Evolutionary conservation across 2,888 invertebrate genomes (phyloP).

Genomic region (Diloba caeruleocephala): DNA sequence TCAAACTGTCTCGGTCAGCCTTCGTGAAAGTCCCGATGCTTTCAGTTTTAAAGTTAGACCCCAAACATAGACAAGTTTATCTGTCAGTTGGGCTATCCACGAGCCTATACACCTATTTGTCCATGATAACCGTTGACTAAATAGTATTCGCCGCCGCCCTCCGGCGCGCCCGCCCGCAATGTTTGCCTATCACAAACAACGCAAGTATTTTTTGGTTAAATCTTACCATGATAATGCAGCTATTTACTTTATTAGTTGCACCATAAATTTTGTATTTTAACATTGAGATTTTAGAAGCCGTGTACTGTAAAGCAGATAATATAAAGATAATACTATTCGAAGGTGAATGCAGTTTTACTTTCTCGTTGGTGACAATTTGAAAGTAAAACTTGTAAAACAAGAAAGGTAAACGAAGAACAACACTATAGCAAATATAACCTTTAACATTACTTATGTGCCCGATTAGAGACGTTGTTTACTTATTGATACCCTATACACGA

Average conservation of each 20-base stretch:
- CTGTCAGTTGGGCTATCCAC: constrained; percentile 57
- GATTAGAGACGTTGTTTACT: constrained; percentile 7
- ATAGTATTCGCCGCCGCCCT: constrained; percentile 71
- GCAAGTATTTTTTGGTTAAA: constrained; percentile 65
- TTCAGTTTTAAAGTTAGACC: too few species aligned
- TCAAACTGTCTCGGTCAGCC: too few species aligned
- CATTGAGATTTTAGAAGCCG: constrained; percentile 28
- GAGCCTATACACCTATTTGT: constrained; percentile 73
- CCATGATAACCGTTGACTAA: constrained; percentile 78
- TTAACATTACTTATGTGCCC: constrained; percentile 19
- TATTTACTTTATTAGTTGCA: constrained; percentile 55
- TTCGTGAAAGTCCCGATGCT: too few species aligned
- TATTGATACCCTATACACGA: too few species aligned
- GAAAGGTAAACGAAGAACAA: constrained; percentile 22
- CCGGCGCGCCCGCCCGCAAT: constrained; percentile 79
- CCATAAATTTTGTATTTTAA: constrained; percentile 48
- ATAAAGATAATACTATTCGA: too few species aligned
- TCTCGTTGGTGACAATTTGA: too few species aligned
- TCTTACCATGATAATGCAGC: constrained; percentile 53
- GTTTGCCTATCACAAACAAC: constrained; percentile 76
- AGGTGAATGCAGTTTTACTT: too few species aligned
- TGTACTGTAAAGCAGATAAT: constrained; percentile 7
- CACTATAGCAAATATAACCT: constrained; percentile 27
- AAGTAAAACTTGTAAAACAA: too few species aligned
- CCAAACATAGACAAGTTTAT: constrained; percentile 48